Evolutionary conservation across 2,797 vertebrate species (phyloP).

Genomic region (Tachyglossus aculeatus): DNA sequence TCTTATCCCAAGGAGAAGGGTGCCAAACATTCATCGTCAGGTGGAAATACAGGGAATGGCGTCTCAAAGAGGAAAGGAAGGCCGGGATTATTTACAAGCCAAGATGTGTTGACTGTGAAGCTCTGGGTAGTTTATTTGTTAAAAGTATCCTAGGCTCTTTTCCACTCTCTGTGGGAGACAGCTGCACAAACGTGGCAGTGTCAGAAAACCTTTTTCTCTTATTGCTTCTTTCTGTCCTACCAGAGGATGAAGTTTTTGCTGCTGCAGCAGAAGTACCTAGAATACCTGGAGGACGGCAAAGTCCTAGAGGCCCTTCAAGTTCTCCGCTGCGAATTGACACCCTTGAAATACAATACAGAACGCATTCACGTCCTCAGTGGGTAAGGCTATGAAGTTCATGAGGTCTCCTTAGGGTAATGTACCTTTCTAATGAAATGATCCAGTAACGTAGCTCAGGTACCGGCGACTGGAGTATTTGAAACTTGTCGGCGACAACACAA

Average conservation of each 20-base stretch:
- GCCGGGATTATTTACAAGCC: not conserved
- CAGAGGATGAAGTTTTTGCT: slow-evolving; percentile 99
- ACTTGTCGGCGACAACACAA: not conserved
- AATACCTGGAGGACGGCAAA: slow-evolving; percentile 98
- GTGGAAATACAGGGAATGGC: not conserved
- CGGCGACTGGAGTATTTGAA: not conserved
- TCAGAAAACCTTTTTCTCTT: slow-evolving; percentile 80
- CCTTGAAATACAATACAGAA: slow-evolving; percentile 98
- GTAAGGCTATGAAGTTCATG: slow-evolving; percentile 70
- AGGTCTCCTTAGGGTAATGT: not conserved
- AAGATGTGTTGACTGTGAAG: slow-evolving; percentile 62
- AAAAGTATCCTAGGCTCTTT: slow-evolving; percentile 77
- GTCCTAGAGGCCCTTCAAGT: slow-evolving; percentile 98
- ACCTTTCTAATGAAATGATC: not conserved
- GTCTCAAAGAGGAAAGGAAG: not conserved
- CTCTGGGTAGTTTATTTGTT: slow-evolving; percentile 66
- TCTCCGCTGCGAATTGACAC: slow-evolving; percentile 94
- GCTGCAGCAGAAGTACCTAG: slow-evolving; percentile 98
- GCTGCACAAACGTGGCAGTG: slow-evolving; percentile 79
- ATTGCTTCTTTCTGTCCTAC: slow-evolving; percentile 81
- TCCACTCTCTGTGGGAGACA: slow-evolving; percentile 81
- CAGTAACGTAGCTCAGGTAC: slow-evolving; percentile 1
- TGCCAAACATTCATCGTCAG: not conserved
- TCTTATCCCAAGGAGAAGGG: not conserved
- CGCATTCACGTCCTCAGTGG: slow-evolving; percentile 98